These are phyloP conservation scores for Lepidurus couesii DNA, from an alignment of 1,140 invertebrate genomes.

Conservation along the genomic window DNA sequence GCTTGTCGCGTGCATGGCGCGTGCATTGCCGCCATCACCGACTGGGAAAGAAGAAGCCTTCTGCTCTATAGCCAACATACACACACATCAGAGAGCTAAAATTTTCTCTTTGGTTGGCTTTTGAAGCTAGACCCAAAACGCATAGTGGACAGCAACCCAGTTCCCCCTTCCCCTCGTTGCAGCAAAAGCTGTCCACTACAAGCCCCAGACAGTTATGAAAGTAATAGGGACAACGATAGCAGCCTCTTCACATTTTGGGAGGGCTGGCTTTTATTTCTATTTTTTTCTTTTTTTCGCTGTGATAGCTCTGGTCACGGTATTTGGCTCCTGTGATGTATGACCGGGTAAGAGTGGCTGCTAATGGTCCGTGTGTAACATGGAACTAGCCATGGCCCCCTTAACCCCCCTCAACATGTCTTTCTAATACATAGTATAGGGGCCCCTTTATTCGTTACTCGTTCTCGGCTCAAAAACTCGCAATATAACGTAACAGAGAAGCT, in stretches of 20 bases:
- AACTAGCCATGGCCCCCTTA: no score
- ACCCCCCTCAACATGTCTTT: no score
- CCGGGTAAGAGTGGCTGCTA: not conserved
- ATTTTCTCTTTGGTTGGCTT: not conserved
- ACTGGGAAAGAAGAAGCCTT: not conserved
- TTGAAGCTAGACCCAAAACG: not conserved
- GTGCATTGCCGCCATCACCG: not conserved
- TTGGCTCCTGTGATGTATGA: slow-evolving; percentile 18
- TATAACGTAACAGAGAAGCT: not conserved
- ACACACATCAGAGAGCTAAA: not conserved
- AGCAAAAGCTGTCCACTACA: slow-evolving; percentile 14
- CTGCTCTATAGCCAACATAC: not conserved
- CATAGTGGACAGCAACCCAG: not conserved
- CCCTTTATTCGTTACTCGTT: no score
- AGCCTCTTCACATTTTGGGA: not conserved
- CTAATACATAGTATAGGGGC: no score
- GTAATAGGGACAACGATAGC: not conserved
- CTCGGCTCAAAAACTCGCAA: no score
- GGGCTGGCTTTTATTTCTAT: not conserved
- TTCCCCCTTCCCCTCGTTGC: not conserved
- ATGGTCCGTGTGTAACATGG: not conserved
- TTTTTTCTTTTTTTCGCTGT: not conserved
- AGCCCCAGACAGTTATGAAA: not conserved
- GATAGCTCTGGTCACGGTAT: slow-evolving; percentile 6
- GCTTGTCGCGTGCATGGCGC: slow-evolving; percentile 20